Percentiles rank a stretch among this genome's conserved stretches.
Conservation (phyloP, 92 coral and sea anemone species). For the Blastomussa wellsi region DNA sequence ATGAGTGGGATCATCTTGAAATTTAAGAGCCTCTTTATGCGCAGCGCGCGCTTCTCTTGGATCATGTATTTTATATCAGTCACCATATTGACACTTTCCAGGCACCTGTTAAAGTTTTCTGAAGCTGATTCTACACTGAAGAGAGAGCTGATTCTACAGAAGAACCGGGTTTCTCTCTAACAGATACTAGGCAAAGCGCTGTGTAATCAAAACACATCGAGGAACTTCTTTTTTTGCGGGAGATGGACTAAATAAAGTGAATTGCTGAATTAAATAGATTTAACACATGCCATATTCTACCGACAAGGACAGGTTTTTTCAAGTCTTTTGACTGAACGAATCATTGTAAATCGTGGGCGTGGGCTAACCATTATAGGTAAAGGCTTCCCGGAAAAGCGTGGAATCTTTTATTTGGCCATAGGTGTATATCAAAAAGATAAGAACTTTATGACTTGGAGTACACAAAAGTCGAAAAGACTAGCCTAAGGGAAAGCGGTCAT, state of each 20-base stretch:
- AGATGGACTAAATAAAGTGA: neutral
- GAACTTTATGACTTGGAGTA: too few species aligned
- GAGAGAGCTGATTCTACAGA: neutral
- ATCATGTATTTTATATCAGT: neutral
- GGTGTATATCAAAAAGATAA: too few species aligned
- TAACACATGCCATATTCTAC: too few species aligned
- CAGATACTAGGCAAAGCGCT: neutral
- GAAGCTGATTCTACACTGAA: constrained; percentile 3
- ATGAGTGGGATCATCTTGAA: constrained; percentile 7
- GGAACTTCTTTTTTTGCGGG: neutral
- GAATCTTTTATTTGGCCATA: too few species aligned
- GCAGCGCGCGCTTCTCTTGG: neutral
- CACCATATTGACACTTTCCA: neutral
- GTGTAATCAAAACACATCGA: neutral
- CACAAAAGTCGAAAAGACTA: too few species aligned
- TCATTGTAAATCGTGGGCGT: too few species aligned
- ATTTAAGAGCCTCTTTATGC: neutral
- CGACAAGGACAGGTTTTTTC: too few species aligned
- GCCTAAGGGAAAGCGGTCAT: too few species aligned
- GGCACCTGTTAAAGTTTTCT: neutral
- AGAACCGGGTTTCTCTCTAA: neutral
- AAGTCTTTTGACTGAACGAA: too few species aligned
- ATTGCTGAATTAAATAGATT: neutral
- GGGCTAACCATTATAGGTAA: too few species aligned
- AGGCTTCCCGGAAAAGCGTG: too few species aligned